These are phyloP conservation scores for Cryptophagus acutangulus DNA, from an alignment of 2,888 invertebrate genomes.

Conservation along the genomic window DNA sequence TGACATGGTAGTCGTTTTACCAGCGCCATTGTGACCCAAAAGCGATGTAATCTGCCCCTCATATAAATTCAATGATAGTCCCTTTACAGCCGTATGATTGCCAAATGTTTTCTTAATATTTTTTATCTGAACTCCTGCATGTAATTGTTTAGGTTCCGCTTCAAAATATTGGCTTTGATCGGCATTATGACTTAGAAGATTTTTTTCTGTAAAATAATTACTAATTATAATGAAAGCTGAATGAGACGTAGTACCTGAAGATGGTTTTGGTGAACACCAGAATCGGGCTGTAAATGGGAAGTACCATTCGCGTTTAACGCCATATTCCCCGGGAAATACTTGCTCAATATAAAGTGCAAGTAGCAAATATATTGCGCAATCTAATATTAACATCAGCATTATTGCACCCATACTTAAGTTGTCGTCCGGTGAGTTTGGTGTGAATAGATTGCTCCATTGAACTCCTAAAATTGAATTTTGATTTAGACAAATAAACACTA, in stretches of 20 bases:
- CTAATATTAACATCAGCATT: constrained; percentile 65
- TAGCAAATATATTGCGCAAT: constrained; percentile 64
- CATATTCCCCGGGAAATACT: constrained; percentile 80
- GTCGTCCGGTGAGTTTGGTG: constrained; percentile 62
- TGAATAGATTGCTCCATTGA: constrained; percentile 61
- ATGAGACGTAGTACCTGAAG: no score
- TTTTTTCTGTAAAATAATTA: no score
- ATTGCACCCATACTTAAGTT: constrained; percentile 65
- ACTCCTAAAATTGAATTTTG: no score
- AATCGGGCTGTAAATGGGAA: constrained; percentile 62
- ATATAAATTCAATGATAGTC: constrained; percentile 76
- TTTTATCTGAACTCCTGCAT: constrained; percentile 52
- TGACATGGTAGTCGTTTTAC: constrained; percentile 91
- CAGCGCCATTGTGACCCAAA: constrained; percentile 81
- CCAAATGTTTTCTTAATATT: constrained; percentile 60
- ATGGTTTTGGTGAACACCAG: constrained; percentile 51
- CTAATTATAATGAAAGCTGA: no score
- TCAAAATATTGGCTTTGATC: constrained; percentile 46
- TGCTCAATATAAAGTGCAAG: constrained; percentile 83
- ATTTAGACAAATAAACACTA: no score
- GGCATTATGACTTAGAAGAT: constrained; percentile 12
- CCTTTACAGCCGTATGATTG: constrained; percentile 56
- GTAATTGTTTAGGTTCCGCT: constrained; percentile 49
- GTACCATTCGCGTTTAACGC: constrained; percentile 77
- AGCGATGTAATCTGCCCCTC: constrained; percentile 84